phyloP scores from a whole-genome alignment of 2,797 vertebrate genomes.

The Eulemur albifrons region DNA sequence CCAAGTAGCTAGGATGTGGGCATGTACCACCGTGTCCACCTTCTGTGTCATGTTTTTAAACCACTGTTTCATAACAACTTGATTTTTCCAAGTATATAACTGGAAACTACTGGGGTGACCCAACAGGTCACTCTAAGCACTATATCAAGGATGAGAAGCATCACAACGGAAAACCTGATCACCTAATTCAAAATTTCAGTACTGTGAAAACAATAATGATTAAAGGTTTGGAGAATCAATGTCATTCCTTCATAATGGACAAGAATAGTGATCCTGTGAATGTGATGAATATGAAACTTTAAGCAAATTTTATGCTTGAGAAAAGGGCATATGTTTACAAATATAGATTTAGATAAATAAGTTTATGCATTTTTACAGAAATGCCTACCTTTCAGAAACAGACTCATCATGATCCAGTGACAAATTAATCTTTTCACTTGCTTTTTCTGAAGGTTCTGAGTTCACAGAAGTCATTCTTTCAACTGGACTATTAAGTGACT shows the following conservation, averaged over 20 bases:
- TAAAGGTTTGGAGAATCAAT: slow-evolving; percentile 1
- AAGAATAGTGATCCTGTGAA: not conserved
- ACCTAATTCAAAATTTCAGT: not conserved
- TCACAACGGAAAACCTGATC: not conserved
- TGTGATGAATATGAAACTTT: not conserved
- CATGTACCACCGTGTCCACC: not conserved
- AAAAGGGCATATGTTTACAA: not conserved
- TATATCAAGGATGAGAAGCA: not conserved
- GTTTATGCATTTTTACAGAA: slow-evolving; percentile 18
- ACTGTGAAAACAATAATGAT: not conserved
- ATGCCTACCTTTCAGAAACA: slow-evolving; percentile 71
- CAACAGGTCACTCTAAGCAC: not conserved
- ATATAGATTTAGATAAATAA: not conserved
- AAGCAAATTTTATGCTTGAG: slow-evolving; percentile 18
- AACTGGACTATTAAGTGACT: not conserved
- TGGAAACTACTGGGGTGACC: not conserved
- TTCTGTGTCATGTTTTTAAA: slow-evolving; percentile 11
- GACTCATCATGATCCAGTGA: slow-evolving; percentile 10
- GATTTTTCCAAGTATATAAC: not conserved
- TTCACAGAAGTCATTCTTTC: slow-evolving; percentile 32
- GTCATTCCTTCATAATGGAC: not conserved
- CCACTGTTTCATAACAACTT: not conserved
- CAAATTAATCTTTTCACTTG: slow-evolving; percentile 25
- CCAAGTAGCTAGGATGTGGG: not conserved
- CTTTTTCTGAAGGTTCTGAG: slow-evolving; percentile 30